Evolutionary conservation across 2,888 invertebrate species (phyloP).

Genomic region (Sthenelais limicola): DNA sequence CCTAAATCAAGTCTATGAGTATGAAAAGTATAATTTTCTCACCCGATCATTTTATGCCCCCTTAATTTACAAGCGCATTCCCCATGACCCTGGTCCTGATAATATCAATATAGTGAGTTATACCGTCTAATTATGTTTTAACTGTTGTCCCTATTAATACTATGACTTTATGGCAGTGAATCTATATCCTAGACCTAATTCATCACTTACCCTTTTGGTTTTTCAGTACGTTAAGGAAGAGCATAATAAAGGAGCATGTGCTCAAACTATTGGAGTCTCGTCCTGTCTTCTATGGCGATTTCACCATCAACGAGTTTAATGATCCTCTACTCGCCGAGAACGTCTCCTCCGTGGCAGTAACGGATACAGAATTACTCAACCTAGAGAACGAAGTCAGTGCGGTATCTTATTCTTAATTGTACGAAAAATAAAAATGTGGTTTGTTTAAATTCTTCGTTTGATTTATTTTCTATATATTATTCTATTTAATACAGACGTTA

Average conservation of each 20-base stretch:
- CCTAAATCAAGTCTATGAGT: no score
- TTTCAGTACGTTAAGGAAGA: constrained; percentile 58
- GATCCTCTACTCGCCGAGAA: constrained; percentile 62
- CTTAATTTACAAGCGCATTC: no score
- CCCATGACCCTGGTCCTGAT: no score
- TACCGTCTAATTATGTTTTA: background rate
- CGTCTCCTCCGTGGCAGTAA: constrained; percentile 60
- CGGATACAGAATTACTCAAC: constrained; percentile 58
- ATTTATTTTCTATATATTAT: background rate
- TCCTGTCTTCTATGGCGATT: constrained; percentile 58
- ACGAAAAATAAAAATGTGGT: background rate
- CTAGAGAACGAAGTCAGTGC: constrained; percentile 54
- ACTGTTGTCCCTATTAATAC: background rate
- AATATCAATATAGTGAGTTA: background rate
- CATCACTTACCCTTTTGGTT: background rate
- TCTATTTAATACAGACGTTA: background rate
- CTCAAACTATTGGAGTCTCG: constrained; percentile 52
- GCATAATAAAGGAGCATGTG: constrained; percentile 59
- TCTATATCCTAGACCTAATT: background rate
- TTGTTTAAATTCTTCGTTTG: background rate
- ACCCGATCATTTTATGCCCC: no score
- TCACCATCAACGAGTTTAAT: constrained; percentile 59
- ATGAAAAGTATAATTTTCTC: no score
- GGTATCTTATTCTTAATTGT: background rate
- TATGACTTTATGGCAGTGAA: background rate